phyloP scores from a whole-genome alignment of 2,888 invertebrate species.

The Plebejus argus region DNA sequence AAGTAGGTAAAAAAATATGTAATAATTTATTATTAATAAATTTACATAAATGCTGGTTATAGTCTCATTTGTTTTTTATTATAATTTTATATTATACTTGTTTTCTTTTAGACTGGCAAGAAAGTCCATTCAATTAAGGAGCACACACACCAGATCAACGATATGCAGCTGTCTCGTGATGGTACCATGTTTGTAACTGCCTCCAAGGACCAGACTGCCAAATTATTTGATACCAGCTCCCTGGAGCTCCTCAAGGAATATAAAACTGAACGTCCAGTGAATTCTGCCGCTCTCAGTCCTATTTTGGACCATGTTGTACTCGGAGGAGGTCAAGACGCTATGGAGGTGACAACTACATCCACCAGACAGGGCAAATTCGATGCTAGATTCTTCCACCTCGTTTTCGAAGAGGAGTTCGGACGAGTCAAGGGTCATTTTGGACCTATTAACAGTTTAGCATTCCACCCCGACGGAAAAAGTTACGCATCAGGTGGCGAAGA shows the following conservation, averaged over 20 bases:
- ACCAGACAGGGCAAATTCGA: constrained; percentile 98
- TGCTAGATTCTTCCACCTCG: constrained; percentile 95
- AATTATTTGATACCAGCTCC: constrained; percentile 94
- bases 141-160: constrained; percentile 94
- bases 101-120: constrained; percentile 86
- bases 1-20: too few species aligned
- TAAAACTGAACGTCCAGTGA: constrained; percentile 98
- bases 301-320: constrained; percentile 97
- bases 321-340: constrained; percentile 99
- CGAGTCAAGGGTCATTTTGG: constrained; percentile 99
- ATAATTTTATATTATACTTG: not conserved
- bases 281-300: constrained; percentile 98
- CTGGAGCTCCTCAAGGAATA: constrained; percentile 95
- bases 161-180: constrained; percentile 97
- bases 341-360: constrained; percentile 98
- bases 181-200: constrained; percentile 98
- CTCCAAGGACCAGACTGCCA: constrained; percentile 97
- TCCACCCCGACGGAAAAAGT: constrained; percentile 98
- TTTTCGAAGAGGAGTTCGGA: constrained; percentile 98
- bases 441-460: constrained; percentile 98
- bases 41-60: too few species aligned
- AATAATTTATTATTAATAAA: too few species aligned
- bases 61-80: too few species aligned
- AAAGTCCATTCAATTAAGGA: constrained; percentile 89
- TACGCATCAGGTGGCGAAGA: constrained; percentile 99